phyloP scores from a whole-genome alignment of 2,888 invertebrate species.

The Nebria salina region DNA sequence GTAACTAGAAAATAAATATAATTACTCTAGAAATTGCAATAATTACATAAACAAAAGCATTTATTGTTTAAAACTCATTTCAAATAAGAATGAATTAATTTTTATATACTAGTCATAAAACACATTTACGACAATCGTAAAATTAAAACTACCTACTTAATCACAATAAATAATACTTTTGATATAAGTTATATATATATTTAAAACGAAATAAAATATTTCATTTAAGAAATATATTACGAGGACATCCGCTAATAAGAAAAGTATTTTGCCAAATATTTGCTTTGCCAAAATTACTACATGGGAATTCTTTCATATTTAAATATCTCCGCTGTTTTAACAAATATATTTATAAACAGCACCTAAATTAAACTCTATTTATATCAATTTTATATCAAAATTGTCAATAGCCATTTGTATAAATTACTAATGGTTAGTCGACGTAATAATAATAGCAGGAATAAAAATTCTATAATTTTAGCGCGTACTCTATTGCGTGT shows the following conservation, averaged over 20 bases:
- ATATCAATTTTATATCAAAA: constrained; percentile 21
- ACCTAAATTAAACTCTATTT: background rate
- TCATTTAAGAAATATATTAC: background rate
- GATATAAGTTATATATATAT: background rate
- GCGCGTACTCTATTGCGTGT: too few relatives aligned
- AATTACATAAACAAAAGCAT: too few relatives aligned
- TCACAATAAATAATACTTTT: background rate
- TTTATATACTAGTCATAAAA: too few relatives aligned
- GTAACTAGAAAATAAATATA: too few relatives aligned
- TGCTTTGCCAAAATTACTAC: background rate
- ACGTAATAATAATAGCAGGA: too few relatives aligned
- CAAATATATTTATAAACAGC: background rate
- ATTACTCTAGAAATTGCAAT: too few relatives aligned
- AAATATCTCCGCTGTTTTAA: background rate
- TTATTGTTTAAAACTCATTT: too few relatives aligned
- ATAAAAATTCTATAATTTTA: too few relatives aligned
- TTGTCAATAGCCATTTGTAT: too few relatives aligned
- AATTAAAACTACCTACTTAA: background rate
- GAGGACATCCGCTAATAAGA: background rate
- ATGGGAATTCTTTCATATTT: background rate
- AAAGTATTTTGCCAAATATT: constrained; percentile 1
- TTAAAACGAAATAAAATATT: background rate
- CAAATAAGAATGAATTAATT: too few relatives aligned
- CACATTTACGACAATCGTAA: too few relatives aligned
- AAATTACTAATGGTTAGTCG: too few relatives aligned